A percentile compares a stretch with the other conserved stretches of the same genome.
These are phyloP conservation scores for Morinoia aosen DNA, from an alignment of 2,888 invertebrate genomes.

Conservation along the genomic window DNA sequence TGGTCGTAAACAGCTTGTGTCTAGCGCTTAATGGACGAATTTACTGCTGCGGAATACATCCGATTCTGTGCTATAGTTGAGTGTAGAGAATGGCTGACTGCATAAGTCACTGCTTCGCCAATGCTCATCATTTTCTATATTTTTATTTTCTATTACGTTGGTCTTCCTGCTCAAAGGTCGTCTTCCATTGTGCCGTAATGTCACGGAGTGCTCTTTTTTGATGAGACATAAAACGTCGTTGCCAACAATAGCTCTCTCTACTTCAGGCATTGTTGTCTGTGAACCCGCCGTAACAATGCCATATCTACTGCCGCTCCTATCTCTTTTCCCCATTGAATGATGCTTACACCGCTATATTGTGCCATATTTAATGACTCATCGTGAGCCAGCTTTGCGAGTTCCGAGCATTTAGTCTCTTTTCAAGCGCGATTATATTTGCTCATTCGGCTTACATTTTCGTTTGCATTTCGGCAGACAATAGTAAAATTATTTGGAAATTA, in stretches of 20 bases:
- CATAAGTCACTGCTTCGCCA: not conserved
- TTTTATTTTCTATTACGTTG: not conserved
- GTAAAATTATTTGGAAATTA: not conserved
- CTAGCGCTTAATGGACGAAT: too few species aligned
- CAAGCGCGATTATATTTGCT: not conserved
- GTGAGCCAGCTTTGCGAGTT: not conserved
- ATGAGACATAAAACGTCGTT: not conserved
- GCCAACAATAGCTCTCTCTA: not conserved
- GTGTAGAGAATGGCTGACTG: not conserved
- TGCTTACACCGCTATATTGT: not conserved
- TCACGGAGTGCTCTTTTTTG: not conserved
- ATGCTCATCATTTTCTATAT: not conserved
- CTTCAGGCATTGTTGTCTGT: not conserved
- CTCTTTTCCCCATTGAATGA: not conserved
- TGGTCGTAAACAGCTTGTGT: too few species aligned
- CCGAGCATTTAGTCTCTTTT: not conserved
- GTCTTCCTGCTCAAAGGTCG: not conserved
- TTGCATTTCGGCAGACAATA: not conserved
- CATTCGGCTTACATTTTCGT: not conserved
- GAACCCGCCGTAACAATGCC: not conserved
- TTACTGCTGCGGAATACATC: too few species aligned
- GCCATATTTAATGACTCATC: not conserved
- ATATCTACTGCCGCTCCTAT: not conserved
- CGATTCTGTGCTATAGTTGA: too few species aligned
- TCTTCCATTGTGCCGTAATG: not conserved